These are phyloP conservation scores for Xenotilapia leptura DNA, from an alignment of 2,113 vertebrate species.

Conservation along the genomic window DNA sequence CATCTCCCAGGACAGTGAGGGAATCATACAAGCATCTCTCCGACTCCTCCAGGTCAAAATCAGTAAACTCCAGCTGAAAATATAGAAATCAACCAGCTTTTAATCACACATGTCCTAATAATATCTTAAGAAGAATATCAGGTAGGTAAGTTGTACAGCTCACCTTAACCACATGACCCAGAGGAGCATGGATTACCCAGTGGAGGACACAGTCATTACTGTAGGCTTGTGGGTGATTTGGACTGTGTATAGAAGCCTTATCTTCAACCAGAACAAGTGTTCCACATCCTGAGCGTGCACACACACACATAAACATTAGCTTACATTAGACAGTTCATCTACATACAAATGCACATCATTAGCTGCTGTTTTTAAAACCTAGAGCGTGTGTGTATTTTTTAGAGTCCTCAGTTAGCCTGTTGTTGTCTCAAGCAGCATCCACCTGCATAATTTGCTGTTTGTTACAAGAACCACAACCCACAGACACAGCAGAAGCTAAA, in stretches of 20 bases:
- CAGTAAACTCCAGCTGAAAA: constrained; percentile 75
- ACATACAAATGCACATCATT: neutral
- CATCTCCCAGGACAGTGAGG: constrained; percentile 68
- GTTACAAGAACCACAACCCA: neutral
- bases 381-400: neutral
- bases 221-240: constrained; percentile 74
- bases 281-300: constrained; percentile 56
- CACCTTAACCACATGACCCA: constrained; percentile 75
- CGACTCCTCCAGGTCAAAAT: constrained; percentile 77
- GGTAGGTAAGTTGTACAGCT: neutral
- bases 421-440: constrained; percentile 3
- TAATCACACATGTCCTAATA: neutral
- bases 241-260: constrained; percentile 68
- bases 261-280: constrained; percentile 69
- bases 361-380: neutral
- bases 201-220: constrained; percentile 65
- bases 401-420: constrained; percentile 10
- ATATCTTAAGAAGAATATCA: neutral
- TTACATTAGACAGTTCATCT: neutral
- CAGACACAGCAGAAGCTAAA: neutral
- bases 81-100: neutral
- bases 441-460: neutral
- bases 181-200: constrained; percentile 77
- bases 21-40: constrained; percentile 74
- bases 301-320: neutral